Base-by-base conservation (phyloP, 1,140 invertebrate genomes). In the Zaprionus vittiger region DNA sequence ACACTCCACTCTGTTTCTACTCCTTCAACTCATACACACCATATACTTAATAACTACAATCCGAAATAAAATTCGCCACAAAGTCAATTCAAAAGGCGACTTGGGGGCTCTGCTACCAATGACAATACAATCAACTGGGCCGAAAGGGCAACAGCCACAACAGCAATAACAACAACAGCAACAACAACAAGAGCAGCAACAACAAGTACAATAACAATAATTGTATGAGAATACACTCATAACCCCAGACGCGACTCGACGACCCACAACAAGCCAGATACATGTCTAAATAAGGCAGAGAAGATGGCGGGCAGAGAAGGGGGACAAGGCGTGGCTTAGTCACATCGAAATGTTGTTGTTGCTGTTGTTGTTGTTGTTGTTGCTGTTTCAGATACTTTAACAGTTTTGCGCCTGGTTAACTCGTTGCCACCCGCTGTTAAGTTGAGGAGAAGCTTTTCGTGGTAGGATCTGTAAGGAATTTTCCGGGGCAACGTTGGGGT, bases 371-470 rank as follows among this genome's bases (percentile, higher is more conserved):
- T 60, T 60, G 62, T 38, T 73, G 61, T 49, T 38, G 59, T 67
- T 73, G 28, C 31, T 78, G 74, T 74, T 12, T 67, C 75, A 79
- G 66, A 84, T 84, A 78, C 83, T 79, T 86, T 76, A 76, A 86
- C 76, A 70, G 82, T 85, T 85, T 81, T 85, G 83, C 80, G 83
- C 79, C 80, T 86, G 82, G 82, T 85, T 85, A 85, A 85, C 83
- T 85, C 61, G 55, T 79, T 75, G 79, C 56, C 81, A 66, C 66
- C 57, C 37, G 64, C 65, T 62, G 52, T 49, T 57, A 68, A 20
- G 44, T 57, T 31, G 71, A 52, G 56, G 15, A 6, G 15, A 7
- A 20, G 65, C 2, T 15, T 3, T 22, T 31, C 47, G 14, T 70
- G 63, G 54, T 67, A 37, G 17, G 17, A 41, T 47, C 41, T n/a